Evolutionary conservation across 1,140 invertebrate genomes (phyloP), one percentile per base, ranked within the genome.

Genomic region (Solenopsis invicta): DNA sequence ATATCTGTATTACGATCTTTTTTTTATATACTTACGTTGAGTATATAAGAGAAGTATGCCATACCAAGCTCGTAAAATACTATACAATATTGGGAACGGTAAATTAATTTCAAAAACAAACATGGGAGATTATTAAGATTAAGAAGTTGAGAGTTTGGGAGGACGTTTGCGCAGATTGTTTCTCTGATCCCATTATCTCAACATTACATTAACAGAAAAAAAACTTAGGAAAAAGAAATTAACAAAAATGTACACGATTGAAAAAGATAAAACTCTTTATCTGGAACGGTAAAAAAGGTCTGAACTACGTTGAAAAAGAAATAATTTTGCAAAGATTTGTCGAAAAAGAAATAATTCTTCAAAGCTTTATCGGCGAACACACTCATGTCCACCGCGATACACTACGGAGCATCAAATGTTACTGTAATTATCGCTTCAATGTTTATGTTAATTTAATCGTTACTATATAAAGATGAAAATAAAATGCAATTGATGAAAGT

Each of bases 1-100:
- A 67, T 67, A 48, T 8, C 21, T 67, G 2, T 45, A 64, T n/a
- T 85, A 56, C 50, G 21, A 80, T 13, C 54, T 56, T 21, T 66
- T 2, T 64, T 75, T 37, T 76, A 78, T 81, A 86, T 71, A 45
- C 54, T 86, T 75, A 64, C 24, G 54, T 67, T 62, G 75, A 72
- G 78, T 90, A 85, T 88, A 66, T 89, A 71, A 89, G 87, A 82
- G 90, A 81, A 92, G 90, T 89, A 94, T 95, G 94, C 92, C 93
- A 94, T 93, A 92, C 94, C 94, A 95, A 95, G 94, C 91, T 91
- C 77, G 78, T 80, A 75, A 5, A 62, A 34, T 74, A 54, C 9
- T n/a, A 2, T 82, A 78, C 75, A 72, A 29, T 59, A 56, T 71
- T 75, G 41, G 41, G 16, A 67, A 54, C 29, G 69, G 5, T 34